These are phyloP conservation scores for Oithona nana DNA, from an alignment of 2,888 invertebrate species.

Conservation along the genomic window DNA sequence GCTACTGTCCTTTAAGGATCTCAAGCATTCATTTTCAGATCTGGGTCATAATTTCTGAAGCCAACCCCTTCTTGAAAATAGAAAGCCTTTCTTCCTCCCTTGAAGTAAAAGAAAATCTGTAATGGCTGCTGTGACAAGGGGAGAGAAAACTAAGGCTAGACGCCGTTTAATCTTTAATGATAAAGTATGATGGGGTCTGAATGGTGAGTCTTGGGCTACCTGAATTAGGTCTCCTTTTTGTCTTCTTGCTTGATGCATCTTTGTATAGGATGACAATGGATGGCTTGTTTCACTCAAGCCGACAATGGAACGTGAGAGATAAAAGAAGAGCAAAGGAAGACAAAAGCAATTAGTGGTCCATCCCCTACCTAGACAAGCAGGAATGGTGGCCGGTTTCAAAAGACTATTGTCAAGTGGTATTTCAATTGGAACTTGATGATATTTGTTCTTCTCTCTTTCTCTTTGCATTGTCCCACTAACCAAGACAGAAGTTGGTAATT, in stretches of 20 bases:
- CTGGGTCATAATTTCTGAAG: not conserved
- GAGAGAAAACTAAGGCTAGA: too few species aligned
- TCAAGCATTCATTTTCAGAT: not conserved
- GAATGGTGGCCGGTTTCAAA: not conserved
- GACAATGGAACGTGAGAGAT: not conserved
- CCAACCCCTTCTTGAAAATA: too few species aligned
- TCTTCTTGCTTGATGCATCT: not conserved
- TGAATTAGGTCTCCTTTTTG: not conserved
- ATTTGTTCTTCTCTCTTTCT: too few species aligned
- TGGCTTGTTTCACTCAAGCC: not conserved
- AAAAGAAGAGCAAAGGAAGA: not conserved
- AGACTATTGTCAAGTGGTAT: not conserved
- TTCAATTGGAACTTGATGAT: not conserved
- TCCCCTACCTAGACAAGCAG: too few species aligned
- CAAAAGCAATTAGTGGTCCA: not conserved
- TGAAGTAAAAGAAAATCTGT: too few species aligned
- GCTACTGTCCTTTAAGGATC: not conserved
- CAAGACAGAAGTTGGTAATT: too few species aligned
- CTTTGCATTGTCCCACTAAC: too few species aligned
- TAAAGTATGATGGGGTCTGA: too few species aligned
- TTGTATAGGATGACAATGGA: not conserved
- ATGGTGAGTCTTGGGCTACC: not conserved
- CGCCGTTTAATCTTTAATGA: too few species aligned
- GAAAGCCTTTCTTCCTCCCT: too few species aligned
- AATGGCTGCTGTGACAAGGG: too few species aligned